These are phyloP conservation scores for Eugnorisma glareosa DNA, from an alignment of 2,888 invertebrate genomes.

Conservation along the genomic window DNA sequence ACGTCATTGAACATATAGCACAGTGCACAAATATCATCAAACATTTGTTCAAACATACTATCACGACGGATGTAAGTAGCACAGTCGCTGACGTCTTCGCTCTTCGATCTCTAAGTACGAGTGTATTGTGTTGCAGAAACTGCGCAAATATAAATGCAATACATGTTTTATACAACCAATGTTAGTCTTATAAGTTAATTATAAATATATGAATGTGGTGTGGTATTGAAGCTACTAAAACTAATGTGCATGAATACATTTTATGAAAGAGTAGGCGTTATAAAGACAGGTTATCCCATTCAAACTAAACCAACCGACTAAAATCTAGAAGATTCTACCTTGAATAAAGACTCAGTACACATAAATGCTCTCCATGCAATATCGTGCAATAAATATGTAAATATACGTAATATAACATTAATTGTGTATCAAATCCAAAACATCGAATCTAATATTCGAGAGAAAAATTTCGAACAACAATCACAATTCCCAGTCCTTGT, in stretches of 20 bases:
- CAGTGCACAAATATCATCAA: conserved; percentile 81
- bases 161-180: conserved; percentile 68
- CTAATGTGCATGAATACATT: conserved; percentile 58
- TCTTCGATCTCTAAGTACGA: conserved; percentile 89
- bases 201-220: conserved; percentile 48
- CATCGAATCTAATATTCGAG: conserved; percentile 67
- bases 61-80: conserved; percentile 85
- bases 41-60: conserved; percentile 82
- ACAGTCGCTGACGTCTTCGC: conserved; percentile 81
- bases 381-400: conserved; percentile 63
- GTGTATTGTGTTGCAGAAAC: conserved; percentile 89
- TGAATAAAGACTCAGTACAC: conserved; percentile 31
- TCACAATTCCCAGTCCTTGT: conserved; percentile 74
- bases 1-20: conserved; percentile 76
- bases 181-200: conserved; percentile 70
- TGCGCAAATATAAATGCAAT: conserved; percentile 84
- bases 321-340: conserved; percentile 39
- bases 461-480: conserved; percentile 67
- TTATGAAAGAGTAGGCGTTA: conserved; percentile 20
- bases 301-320: conserved; percentile 41
- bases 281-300: conserved; percentile 21
- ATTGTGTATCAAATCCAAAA: conserved; percentile 63
- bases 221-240: conserved; percentile 52
- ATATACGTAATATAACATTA: conserved; percentile 64
- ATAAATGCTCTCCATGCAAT: conserved; percentile 50